These are phyloP conservation scores for Cryptomyrus ogoouensis DNA, from an alignment of 2,113 vertebrate species.

Conservation along the genomic window DNA sequence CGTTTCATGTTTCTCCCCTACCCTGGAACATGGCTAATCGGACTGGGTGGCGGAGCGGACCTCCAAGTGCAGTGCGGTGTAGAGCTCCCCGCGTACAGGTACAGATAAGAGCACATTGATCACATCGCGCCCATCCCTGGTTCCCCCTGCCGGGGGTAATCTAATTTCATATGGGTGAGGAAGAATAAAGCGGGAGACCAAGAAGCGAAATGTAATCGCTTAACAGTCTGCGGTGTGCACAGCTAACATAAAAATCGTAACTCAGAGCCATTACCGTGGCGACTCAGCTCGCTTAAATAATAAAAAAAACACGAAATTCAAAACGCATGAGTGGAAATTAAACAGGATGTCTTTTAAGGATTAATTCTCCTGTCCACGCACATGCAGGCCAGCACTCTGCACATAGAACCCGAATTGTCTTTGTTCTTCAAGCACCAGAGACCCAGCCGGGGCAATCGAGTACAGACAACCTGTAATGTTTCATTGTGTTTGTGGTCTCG, in stretches of 20 bases:
- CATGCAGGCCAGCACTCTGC: neutral
- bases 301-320: neutral
- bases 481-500: neutral
- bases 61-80: slow-evolving; percentile 56
- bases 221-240: slow-evolving; percentile 42
- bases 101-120: slow-evolving; percentile 61
- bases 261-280: slow-evolving; percentile 32
- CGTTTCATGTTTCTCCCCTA: neutral
- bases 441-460: neutral
- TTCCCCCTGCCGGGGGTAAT: slow-evolving; percentile 54
- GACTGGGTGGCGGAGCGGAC: slow-evolving; percentile 46
- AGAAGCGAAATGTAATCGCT: slow-evolving; percentile 40
- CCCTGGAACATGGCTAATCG: slow-evolving; percentile 45
- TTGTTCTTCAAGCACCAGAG: neutral
- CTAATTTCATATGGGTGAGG: slow-evolving; percentile 49
- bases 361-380: neutral
- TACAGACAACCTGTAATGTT: neutral
- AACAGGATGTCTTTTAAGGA: neutral
- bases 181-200: slow-evolving; percentile 41
- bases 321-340: neutral
- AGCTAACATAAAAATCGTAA: slow-evolving; percentile 38
- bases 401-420: neutral
- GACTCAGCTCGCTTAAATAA: neutral
- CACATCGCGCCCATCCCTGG: slow-evolving; percentile 42
- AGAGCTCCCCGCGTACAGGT: slow-evolving; percentile 44